Conservation (phyloP, 2,113 vertebrate genomes). For the Gobio gobio region DNA sequence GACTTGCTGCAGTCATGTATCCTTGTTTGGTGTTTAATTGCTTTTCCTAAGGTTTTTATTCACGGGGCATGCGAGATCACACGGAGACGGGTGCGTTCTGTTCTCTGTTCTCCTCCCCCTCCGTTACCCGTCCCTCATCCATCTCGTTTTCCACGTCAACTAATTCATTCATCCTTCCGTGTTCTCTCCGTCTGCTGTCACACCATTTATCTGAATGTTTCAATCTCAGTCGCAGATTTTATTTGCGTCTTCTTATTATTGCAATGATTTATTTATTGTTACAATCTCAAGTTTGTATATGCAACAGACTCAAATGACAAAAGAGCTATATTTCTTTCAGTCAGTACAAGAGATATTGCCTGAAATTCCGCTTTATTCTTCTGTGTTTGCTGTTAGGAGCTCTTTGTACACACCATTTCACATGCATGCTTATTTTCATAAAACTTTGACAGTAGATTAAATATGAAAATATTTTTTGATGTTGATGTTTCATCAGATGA, state of each 20-base stretch:
- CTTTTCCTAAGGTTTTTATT: conserved; percentile 67
- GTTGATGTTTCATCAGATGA: neutral
- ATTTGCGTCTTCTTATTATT: neutral
- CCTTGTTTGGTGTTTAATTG: conserved; percentile 67
- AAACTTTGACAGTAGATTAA: neutral
- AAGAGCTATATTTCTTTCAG: neutral
- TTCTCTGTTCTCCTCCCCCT: conserved; percentile 52
- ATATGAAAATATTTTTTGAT: neutral
- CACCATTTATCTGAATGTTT: conserved; percentile 30
- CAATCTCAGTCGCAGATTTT: neutral
- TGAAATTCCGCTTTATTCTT: neutral
- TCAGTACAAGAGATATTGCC: neutral
- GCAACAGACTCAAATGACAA: neutral
- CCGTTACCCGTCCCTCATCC: conserved; percentile 25
- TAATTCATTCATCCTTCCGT: conserved; percentile 62
- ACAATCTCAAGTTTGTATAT: conserved; percentile 9
- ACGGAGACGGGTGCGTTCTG: conserved; percentile 15
- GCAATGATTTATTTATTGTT: conserved; percentile 20
- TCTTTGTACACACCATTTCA: neutral
- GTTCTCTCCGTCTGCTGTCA: conserved; percentile 46
- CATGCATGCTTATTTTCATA: too few relatives aligned
- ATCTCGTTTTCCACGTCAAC: conserved; percentile 54
- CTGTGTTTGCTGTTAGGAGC: neutral
- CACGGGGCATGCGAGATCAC: conserved; percentile 55
- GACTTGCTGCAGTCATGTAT: conserved; percentile 67